Conservation (phyloP, 2,113 vertebrate species). For the Calypte anna region DNA sequence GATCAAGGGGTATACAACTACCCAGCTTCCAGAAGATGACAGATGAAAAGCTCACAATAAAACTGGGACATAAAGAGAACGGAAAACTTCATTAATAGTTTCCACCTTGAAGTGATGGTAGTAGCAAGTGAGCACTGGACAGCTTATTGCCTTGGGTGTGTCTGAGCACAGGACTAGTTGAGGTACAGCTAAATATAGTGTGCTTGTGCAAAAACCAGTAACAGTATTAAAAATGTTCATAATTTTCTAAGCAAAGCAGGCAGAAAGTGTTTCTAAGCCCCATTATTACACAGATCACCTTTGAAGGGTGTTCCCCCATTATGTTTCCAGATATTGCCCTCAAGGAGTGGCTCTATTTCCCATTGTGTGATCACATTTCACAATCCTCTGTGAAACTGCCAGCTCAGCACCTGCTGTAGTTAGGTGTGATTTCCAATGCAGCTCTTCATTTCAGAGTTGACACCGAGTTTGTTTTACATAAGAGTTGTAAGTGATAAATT, state of each 20-base stretch:
- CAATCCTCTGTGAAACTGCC: conserved; percentile 64
- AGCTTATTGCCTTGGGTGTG: conserved; percentile 31
- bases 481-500: background rate
- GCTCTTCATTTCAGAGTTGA: background rate
- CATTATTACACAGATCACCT: conserved; percentile 61
- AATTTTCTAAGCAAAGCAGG: conserved; percentile 71
- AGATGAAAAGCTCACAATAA: background rate
- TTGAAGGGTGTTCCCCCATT: conserved; percentile 60
- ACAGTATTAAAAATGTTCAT: conserved; percentile 53
- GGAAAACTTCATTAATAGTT: background rate
- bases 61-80: background rate
- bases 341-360: conserved; percentile 66
- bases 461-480: background rate
- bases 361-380: conserved; percentile 66
- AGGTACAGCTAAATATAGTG: conserved; percentile 48
- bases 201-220: conserved; percentile 46
- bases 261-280: conserved; percentile 65
- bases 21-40: background rate
- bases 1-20: background rate
- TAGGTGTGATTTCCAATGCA: background rate
- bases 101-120: background rate
- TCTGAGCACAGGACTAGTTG: background rate
- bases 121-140: background rate
- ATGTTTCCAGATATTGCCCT: conserved; percentile 67
- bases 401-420: conserved; percentile 58